These are phyloP conservation scores for Cantharis nigra DNA, from an alignment of 2,888 invertebrate genomes.

Conservation along the genomic window DNA sequence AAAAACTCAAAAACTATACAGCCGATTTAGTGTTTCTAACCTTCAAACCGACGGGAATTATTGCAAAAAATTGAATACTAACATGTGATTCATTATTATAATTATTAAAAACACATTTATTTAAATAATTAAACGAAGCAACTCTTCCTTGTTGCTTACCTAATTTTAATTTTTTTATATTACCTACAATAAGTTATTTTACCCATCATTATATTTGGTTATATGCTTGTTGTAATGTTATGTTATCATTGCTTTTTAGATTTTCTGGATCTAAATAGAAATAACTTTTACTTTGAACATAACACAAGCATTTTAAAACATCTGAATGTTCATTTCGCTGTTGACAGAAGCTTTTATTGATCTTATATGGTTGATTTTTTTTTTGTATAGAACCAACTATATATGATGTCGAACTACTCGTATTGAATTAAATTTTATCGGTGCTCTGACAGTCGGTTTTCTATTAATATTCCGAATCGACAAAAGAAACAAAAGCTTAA, in stretches of 20 bases:
- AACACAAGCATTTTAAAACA: background rate
- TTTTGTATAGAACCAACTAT: background rate
- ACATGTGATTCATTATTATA: no score
- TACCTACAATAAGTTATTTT: no score
- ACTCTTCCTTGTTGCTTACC: no score
- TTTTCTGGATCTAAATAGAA: background rate
- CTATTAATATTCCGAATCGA: background rate
- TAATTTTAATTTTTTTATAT: no score
- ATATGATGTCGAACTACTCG: background rate
- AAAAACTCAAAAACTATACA: no score
- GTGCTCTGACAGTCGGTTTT: background rate
- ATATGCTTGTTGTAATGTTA: background rate
- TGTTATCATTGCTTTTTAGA: background rate
- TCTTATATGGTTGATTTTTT: background rate
- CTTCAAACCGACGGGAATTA: no score
- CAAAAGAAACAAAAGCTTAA: background rate
- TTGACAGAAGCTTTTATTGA: background rate
- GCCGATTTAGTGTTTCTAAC: no score
- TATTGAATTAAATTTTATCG: background rate
- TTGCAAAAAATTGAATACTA: no score
- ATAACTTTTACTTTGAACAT: background rate
- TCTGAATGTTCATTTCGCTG: background rate
- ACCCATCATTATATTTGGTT: background rate
- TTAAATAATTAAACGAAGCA: no score
- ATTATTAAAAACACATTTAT: no score